phyloP scores from a whole-genome alignment of 2,113 vertebrate species.

The Rousettus leschenaultii region DNA sequence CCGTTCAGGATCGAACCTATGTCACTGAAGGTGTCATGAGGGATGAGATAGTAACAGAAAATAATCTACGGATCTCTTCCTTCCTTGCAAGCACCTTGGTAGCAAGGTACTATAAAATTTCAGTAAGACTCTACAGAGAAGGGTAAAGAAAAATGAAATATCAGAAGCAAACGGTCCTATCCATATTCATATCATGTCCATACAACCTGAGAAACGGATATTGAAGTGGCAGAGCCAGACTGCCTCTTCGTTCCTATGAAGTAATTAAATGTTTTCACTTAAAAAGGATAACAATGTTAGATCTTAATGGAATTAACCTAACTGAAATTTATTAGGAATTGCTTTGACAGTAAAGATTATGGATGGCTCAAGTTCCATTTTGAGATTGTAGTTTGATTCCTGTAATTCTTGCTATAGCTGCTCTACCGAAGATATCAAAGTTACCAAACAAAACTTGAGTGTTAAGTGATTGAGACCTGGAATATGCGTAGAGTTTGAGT shows the following conservation, averaged over 20 bases:
- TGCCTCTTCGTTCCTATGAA: not conserved
- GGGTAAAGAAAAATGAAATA: not conserved
- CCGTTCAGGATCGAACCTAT: not conserved
- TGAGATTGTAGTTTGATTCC: not conserved
- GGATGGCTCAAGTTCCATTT: slow-evolving; percentile 9
- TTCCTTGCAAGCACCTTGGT: not conserved
- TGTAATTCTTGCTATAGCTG: not conserved
- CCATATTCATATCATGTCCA: not conserved
- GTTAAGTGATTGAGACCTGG: not conserved
- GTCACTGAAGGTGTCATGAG: not conserved
- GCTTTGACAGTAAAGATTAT: slow-evolving; percentile 43
- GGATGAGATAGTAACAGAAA: not conserved
- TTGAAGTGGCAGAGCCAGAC: slow-evolving; percentile 8
- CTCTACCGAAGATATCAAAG: not conserved
- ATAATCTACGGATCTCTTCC: not conserved
- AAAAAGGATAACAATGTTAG: slow-evolving; percentile 39
- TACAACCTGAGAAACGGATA: not conserved
- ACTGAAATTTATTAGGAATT: slow-evolving; percentile 50
- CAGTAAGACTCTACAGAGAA: not conserved
- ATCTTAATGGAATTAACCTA: slow-evolving; percentile 60
- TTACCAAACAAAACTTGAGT: not conserved
- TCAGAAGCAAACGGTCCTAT: not conserved
- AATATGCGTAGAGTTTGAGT: not conserved
- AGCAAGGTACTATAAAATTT: not conserved
- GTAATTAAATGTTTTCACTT: slow-evolving; percentile 71